Conservation (phyloP, 2,888 invertebrate genomes). For the Lottia scabra region DNA sequence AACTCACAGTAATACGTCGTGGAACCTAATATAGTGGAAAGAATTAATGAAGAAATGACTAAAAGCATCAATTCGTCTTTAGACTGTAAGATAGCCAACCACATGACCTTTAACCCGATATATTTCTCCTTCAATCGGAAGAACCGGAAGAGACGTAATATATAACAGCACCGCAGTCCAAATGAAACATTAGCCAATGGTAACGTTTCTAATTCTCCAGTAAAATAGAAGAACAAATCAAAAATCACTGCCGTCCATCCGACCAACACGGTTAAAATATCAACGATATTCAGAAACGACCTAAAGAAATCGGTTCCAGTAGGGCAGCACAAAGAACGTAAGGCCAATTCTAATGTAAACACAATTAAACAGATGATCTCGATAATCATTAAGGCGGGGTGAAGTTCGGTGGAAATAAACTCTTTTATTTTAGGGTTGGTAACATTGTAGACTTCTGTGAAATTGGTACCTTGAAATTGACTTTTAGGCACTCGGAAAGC, state of each 20-base stretch:
- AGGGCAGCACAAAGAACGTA: slow-evolving; percentile 6
- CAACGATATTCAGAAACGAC: slow-evolving; percentile 5
- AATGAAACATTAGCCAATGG: not conserved
- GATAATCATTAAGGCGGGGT: not conserved
- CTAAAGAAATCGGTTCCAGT: not conserved
- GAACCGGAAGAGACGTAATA: slow-evolving; percentile 7
- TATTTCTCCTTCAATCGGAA: slow-evolving; percentile 13
- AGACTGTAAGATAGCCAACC: not conserved
- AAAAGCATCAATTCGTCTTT: slow-evolving; percentile 12
- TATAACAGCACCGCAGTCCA: slow-evolving; percentile 6
- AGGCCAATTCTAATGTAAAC: slow-evolving; percentile 3
- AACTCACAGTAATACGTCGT: slow-evolving; percentile 8
- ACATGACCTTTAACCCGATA: slow-evolving; percentile 3
- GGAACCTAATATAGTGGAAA: slow-evolving; percentile 11
- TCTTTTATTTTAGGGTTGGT: not conserved
- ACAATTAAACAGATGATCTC: slow-evolving; percentile 8
- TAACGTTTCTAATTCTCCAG: not conserved
- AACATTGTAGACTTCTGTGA: not conserved
- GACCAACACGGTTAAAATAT: slow-evolving; percentile 9
- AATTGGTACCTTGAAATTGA: not conserved
- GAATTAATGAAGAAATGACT: slow-evolving; percentile 1
- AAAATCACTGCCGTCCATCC: slow-evolving; percentile 9
- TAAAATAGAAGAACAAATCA: not conserved
- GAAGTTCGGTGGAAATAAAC: slow-evolving; percentile 4
- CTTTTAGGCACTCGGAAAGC: slow-evolving; percentile 5